Evolutionary conservation across 1,140 invertebrate genomes (phyloP), one percentile per base, ranked within the genome.

Genomic region (Drosophila melanica): DNA sequence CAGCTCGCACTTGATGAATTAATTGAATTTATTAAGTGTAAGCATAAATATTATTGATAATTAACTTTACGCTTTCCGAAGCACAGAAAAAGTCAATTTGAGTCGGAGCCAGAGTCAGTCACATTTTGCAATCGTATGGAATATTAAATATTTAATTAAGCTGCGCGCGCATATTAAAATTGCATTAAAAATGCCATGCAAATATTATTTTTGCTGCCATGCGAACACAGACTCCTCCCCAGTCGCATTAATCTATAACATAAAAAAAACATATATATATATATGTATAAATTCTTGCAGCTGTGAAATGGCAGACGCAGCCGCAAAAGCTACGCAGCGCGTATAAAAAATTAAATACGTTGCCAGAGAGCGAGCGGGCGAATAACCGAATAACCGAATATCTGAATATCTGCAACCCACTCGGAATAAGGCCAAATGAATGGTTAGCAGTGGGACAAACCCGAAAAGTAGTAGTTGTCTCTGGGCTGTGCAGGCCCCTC

Each of bases 91-190:
- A 74, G 66, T 73, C 65, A 73, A 60, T 69, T 66, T 42, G 44
- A 33, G 47, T 23, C 5, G 14, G 7, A 54, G 59, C 5, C 62
- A 12, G 2, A 14, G 35, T 23, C 35, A 30, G 50, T 42, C 48
- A 11, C 42, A 44, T 35, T 58, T 69, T 20, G n/a, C 51, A 47
- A 64, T 75, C 45, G 60, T n/a, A 64, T 64, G 53, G 18, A 58
- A 67, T 80, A 58, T 77, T 87, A 73, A 89, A 89, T 80, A 84
- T 84, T 89, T 89, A 67, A 89, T 89, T 72, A 84, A 89, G 84
- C 79, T 87, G 84, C 84, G 84, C 84, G 84, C 84, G 84, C 84
- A 90, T 89, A 84, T 89, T 84, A 80, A 89, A 89, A 89, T 84
- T 89, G 84, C 84, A 89, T 87, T 89, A 89, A 80, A 79, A 77